Base-by-base conservation (phyloP, 2,888 invertebrate genomes). In the Drosophila quasianomalipes region DNA sequence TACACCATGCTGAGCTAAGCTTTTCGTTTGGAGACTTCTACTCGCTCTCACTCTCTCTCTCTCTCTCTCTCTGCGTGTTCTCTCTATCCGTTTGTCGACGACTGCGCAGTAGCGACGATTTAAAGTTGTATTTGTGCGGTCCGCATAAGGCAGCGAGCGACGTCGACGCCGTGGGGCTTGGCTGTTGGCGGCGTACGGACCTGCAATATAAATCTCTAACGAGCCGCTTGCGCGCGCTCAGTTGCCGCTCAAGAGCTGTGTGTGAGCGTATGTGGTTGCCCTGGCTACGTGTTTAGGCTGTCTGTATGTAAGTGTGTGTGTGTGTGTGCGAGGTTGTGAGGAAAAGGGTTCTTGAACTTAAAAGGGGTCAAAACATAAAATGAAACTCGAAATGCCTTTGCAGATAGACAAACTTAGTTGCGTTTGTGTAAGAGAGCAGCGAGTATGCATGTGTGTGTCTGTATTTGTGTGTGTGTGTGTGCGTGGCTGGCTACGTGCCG, bases 311-410 rank as follows among this genome's bases (percentile, higher is more conserved):
- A 62, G 59, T 65, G 71, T 55, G 49, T 49, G 57, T 54, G 57
- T 54, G 26, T 64, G 63, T 60, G 52, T 55, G 54, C 71, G 75
- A 74, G 76, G 81, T 79, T 86, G 89, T 78, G 89, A 87, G 89
- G 83, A 92, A 92, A 92, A 92, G 92, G 92, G 92, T 92, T 92
- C 92, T 92, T 92, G 92, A 92, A 92, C 92, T 92, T 92, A 92
- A 92, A 92, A 91, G 92, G 91, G 92, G 92, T 92, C 92, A 92
- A 86, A 91, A 89, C 84, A 87, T 85, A 91, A 91, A 90, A 88
- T 82, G 91, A 90, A 89, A 89, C 91, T 85, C 85, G 87, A 85
- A 90, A 89, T 90, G 89, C 90, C 85, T 90, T 83, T 82, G 82
- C 89, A 85, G 85, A 90, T 89, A 89, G 87, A 85, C 90, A 85